Conservation (phyloP, 2,797 vertebrate genomes). For the Lophius americanus region DNA sequence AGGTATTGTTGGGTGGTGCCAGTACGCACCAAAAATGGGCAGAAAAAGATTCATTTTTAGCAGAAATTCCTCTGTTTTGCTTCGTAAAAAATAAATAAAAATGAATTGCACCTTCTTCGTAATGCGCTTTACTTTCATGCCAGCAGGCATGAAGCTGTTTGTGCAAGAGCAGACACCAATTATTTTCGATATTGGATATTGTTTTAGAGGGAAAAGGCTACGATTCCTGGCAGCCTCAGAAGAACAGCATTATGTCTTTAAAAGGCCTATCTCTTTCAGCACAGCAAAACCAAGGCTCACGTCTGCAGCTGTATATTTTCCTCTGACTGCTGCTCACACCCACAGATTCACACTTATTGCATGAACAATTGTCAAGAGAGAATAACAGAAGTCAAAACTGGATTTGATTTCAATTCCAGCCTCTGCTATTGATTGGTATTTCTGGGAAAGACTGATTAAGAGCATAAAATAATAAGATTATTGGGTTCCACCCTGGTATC, state of each 20-base stretch:
- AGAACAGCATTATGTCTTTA: constrained; percentile 56
- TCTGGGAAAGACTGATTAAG: constrained; percentile 31
- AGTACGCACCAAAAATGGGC: too few relatives aligned
- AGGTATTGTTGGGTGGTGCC: too few relatives aligned
- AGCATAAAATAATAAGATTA: constrained; percentile 14
- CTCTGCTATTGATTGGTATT: constrained; percentile 30
- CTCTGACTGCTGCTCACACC: constrained; percentile 38
- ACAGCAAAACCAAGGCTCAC: constrained; percentile 31
- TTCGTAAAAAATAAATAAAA: constrained; percentile 43
- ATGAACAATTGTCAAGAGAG: constrained; percentile 14
- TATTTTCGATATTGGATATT: constrained; percentile 65
- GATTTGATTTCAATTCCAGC: constrained; percentile 33
- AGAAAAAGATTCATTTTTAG: constrained; percentile 4
- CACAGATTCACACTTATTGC: constrained; percentile 32
- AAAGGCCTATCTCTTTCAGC: constrained; percentile 47
- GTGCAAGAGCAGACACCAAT: constrained; percentile 56
- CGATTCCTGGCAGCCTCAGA: constrained; percentile 45
- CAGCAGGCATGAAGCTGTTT: constrained; percentile 36
- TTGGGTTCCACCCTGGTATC: constrained; percentile 3
- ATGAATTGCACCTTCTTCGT: constrained; percentile 27
- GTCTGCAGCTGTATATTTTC: constrained; percentile 39
- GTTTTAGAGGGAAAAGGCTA: constrained; percentile 60
- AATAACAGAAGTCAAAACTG: constrained; percentile 28
- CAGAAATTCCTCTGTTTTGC: constrained; percentile 16
- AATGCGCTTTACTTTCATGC: constrained; percentile 56